These are phyloP conservation scores for Pseudococcus longispinus DNA, from an alignment of 2,888 invertebrate genomes.

Conservation along the genomic window DNA sequence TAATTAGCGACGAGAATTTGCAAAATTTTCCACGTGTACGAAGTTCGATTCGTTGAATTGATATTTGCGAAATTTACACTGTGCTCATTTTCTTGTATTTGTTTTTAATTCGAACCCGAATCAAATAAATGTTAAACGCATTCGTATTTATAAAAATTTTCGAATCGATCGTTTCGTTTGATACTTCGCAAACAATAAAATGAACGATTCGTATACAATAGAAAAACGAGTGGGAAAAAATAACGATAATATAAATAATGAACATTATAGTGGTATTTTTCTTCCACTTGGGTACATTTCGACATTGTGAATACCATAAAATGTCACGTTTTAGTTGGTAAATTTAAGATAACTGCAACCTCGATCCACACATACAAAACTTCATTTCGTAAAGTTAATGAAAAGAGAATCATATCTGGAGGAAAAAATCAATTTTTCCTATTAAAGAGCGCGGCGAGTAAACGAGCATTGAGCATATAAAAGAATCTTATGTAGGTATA, in stretches of 20 bases:
- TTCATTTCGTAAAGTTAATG: neutral
- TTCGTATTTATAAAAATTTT: neutral
- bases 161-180: neutral
- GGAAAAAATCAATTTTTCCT: neutral
- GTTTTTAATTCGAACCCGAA: neutral
- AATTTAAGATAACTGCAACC: neutral
- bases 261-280: neutral
- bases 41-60: no score
- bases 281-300: neutral
- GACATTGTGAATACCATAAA: neutral
- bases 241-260: neutral
- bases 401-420: neutral
- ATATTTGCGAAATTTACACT: no score
- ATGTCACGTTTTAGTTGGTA: slow-evolving; percentile 1
- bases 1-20: no score
- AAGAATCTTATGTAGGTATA: neutral
- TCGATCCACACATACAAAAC: neutral
- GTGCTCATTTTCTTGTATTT: neutral
- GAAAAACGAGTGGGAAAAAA: neutral
- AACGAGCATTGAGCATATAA: neutral
- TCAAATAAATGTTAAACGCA: neutral
- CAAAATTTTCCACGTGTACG: no score
- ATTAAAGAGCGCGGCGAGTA: neutral
- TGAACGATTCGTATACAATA: neutral
- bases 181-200: neutral